Conservation (phyloP, 2,113 vertebrate genomes). For the Saccopteryx leptura region DNA sequence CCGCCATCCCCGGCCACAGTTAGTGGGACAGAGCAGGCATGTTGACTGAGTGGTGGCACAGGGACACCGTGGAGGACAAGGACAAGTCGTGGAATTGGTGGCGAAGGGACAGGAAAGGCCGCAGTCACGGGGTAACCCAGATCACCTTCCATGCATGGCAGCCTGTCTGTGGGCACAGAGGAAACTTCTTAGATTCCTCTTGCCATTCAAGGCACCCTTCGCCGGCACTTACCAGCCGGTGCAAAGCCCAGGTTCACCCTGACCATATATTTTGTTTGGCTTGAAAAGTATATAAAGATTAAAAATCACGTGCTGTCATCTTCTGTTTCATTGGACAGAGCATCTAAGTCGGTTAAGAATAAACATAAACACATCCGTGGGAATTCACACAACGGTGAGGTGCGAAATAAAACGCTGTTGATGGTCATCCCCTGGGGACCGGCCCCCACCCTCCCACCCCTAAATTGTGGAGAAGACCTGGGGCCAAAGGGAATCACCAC, state of each 20-base stretch:
- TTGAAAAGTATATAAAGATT: not conserved
- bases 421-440: not conserved
- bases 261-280: not conserved
- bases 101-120: not conserved
- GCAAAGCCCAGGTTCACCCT: not conserved
- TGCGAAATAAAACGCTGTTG: not conserved
- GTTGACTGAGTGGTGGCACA: not conserved
- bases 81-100: too few species aligned
- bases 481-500: too few species aligned
- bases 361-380: not conserved
- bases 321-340: not conserved
- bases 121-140: not conserved
- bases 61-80: not conserved
- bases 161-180: not conserved
- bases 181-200: not conserved
- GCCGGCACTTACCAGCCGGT: not conserved
- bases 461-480: accelerated
- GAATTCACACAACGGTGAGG: not conserved
- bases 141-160: not conserved
- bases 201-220: not conserved
- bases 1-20: accelerated
- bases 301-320: not conserved
- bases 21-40: not conserved
- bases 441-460: not conserved
- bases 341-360: not conserved